These are phyloP conservation scores for Conus canariensis DNA, from an alignment of 2,888 invertebrate genomes.

Conservation along the genomic window DNA sequence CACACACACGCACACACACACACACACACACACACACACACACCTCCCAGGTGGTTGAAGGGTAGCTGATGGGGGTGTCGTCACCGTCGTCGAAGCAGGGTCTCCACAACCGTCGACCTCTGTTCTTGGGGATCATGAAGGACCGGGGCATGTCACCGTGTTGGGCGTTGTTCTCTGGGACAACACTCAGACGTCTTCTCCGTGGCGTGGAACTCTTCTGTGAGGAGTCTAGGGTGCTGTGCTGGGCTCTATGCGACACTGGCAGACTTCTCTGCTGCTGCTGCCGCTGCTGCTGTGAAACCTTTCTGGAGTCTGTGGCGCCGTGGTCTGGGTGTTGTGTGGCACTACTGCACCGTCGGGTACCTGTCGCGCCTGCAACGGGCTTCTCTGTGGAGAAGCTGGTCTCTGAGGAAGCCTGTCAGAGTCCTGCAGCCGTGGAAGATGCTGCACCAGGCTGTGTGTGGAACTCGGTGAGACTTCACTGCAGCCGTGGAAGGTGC, in stretches of 20 bases:
- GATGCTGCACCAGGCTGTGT: too few species aligned
- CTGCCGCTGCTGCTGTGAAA: too few species aligned
- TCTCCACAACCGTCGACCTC: constrained; percentile 33
- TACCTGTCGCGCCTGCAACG: too few species aligned
- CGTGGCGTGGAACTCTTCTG: background rate
- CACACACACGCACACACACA: constrained; percentile 11
- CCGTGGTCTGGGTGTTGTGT: too few species aligned
- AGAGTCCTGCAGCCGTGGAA: too few species aligned
- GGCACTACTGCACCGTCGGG: too few species aligned
- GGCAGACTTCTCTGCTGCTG: too few species aligned
- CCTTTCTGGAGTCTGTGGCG: background rate
- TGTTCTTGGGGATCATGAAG: constrained; percentile 41
- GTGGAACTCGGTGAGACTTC: too few species aligned
- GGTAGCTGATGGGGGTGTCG: background rate
- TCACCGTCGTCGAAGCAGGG: background rate
- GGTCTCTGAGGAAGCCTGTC: too few species aligned
- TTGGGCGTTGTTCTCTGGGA: background rate
- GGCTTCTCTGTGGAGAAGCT: too few species aligned
- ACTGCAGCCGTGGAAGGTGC: too few species aligned
- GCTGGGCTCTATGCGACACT: too few species aligned
- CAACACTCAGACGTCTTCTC: background rate
- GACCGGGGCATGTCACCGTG: constrained; percentile 31
- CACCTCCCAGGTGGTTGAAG: background rate
- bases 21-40: background rate
- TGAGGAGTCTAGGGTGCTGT: background rate